Evolutionary conservation across 2,797 vertebrate genomes (phyloP), one percentile per base, ranked within the genome.

Genomic region (Oryzias sinensis): DNA sequence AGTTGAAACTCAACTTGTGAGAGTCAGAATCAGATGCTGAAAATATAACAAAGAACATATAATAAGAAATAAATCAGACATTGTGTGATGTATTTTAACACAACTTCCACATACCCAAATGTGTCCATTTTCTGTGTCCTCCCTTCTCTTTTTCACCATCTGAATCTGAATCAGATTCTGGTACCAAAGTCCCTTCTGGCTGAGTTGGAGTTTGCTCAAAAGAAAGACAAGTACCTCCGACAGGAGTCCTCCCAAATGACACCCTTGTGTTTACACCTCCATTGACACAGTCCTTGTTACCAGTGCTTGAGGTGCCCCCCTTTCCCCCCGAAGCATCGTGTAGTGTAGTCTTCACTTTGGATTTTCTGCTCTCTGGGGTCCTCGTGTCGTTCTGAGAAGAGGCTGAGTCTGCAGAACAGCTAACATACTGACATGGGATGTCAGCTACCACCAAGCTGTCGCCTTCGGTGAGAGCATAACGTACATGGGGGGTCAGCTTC

Each of bases 391-490:
- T 50, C 48, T 66, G 61, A 49, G 57, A 51, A 27, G 63, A 40
- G 6, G 74, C 46, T 27, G 25, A 25, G 5, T 77, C 51, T 52
- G 25, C 18, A 33, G 55, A 7, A 1, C 70, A 79, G 29, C 64
- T 72, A 16, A 87, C 77, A 72, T 91, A 97, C 58, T 91, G 92
- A 78, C 95, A 96, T 2, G 92, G 93, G 68, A 97, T 89, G 52
- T 97, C 94, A 1, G 94, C 94, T 62, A 97, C 76, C 61, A 93
- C 72, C 75, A 97, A 77, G 45, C 78, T 61, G 48, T 97, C 93
- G 24, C 89, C 86, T 27, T 94, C 86, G 6, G 72, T 80, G 47
- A 97, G 89, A 42, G 89, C 89, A 37, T 96, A 95, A 20, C 89
- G 91, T 2, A 94, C 86, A 1, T 93, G 83, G 6, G 94, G 94